phyloP scores from a whole-genome alignment of 2,113 vertebrate genomes.

The Orthochromis indermauri region DNA sequence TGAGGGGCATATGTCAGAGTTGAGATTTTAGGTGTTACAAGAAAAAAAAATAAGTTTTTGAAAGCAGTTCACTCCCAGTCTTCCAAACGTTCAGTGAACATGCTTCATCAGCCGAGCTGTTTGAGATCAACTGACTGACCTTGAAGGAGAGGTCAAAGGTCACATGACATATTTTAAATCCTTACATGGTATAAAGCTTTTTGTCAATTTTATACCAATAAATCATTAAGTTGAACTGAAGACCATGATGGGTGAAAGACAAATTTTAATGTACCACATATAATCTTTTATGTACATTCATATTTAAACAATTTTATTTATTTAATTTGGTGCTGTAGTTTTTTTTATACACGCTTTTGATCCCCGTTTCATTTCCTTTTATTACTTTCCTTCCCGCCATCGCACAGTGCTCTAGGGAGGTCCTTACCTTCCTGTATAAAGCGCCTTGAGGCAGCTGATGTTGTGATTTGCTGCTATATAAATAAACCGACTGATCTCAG shows the following conservation, averaged over 20 bases:
- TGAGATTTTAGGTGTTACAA: not conserved
- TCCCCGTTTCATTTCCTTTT: not conserved
- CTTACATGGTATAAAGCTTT: not conserved
- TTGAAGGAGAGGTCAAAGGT: not conserved
- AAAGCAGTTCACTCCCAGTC: not conserved
- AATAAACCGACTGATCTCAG: not conserved
- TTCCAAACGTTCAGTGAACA: not conserved
- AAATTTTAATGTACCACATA: not conserved
- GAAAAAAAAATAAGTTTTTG: not conserved
- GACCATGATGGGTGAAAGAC: not conserved
- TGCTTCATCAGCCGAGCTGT: not conserved
- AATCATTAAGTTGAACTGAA: not conserved
- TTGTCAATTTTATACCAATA: not conserved
- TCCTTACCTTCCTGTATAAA: not conserved
- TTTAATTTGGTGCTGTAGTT: not conserved
- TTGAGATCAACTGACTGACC: not conserved
- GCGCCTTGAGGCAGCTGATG: not conserved
- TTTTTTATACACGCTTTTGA: not conserved
- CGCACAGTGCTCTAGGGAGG: not conserved
- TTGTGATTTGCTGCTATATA: not conserved
- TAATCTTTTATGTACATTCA: not conserved
- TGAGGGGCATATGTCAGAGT: accelerated
- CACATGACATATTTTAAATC: not conserved
- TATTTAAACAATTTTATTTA: not conserved
- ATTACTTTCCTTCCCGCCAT: not conserved